A percentile compares a stretch with the other conserved stretches of the same genome.
phyloP scores from a whole-genome alignment of 2,797 vertebrate species.

The Poeciliopsis turneri region DNA sequence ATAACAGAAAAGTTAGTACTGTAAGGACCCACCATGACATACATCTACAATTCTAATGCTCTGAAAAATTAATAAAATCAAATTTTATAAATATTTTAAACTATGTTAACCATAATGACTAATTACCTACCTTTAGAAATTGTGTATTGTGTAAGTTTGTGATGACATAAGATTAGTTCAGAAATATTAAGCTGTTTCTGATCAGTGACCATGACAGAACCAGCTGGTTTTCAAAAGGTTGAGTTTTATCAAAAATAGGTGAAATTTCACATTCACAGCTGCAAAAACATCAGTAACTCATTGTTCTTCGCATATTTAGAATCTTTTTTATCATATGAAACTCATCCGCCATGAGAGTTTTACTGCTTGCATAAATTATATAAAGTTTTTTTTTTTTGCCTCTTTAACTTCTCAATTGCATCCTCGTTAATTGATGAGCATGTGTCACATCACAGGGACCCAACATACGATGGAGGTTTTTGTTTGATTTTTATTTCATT shows the following conservation, averaged over 20 bases:
- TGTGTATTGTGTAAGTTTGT: background rate
- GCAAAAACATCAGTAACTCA: background rate
- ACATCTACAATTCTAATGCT: background rate
- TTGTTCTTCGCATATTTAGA: background rate
- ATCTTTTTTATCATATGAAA: background rate
- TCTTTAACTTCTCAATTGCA: background rate
- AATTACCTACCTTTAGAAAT: background rate
- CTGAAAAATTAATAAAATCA: background rate
- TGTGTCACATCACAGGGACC: background rate
- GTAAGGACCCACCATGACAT: background rate
- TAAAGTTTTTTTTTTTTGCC: no score
- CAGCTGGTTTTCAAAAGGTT: background rate
- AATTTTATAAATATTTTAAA: background rate
- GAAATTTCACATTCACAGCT: background rate
- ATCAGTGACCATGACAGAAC: background rate
- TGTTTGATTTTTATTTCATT: background rate
- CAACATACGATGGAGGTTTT: background rate
- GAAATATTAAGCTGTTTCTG: background rate
- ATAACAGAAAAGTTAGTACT: conserved; percentile 22
- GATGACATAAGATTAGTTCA: background rate
- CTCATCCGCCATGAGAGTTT: background rate
- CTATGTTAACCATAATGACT: background rate
- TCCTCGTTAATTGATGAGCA: background rate
- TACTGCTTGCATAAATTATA: background rate
- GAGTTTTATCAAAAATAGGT: background rate